Evolutionary conservation across 2,888 invertebrate species (phyloP), one percentile per base, ranked within the genome.

Genomic region (Lochmaea capreae): DNA sequence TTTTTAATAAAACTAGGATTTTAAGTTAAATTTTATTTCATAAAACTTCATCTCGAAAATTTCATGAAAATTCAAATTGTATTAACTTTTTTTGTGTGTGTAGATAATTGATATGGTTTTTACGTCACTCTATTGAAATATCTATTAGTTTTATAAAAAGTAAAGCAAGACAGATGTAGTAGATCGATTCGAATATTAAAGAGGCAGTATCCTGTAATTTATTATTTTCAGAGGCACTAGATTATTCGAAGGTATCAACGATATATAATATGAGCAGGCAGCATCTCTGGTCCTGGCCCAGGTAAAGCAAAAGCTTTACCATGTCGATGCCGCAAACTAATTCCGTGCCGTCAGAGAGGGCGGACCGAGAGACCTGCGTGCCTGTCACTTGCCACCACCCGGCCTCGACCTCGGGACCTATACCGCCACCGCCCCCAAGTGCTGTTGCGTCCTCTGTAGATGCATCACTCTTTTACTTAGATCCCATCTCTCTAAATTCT

Each of bases 321-420:
- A 81, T 83, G 84, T 83, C 83, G 84, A 81, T 83, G 84, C 84
- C 83, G 84, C 84, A 83, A 83, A 83, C 83, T 83, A 83, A 84
- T 84, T 87, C 86, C 84, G 84, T 82, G 83, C 85, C 85, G 85
- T 85, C 85, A 84, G 83, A 85, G 83, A 86, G 83, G 85, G 85
- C 84, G 84, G 86, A 84, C 84, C 85, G 81, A 83, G 84, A 85
- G 86, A 84, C 85, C 85, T 85, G 86, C 86, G 85, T 86, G 86
- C 86, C 86, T 87, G 86, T 87, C 86, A 87, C 87, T 86, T 86
- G 87, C 87, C 87, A 87, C 87, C 85, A 86, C 86, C 85, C 84
- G 86, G 82, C 85, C 85, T 86, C 85, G 85, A 86, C 85, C 86
- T 84, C 84, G 80, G 84, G 84, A 85, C 84, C 85, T 84, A 84